phyloP scores from a whole-genome alignment of 2,888 invertebrate species.

The Agapostemon virescens region DNA sequence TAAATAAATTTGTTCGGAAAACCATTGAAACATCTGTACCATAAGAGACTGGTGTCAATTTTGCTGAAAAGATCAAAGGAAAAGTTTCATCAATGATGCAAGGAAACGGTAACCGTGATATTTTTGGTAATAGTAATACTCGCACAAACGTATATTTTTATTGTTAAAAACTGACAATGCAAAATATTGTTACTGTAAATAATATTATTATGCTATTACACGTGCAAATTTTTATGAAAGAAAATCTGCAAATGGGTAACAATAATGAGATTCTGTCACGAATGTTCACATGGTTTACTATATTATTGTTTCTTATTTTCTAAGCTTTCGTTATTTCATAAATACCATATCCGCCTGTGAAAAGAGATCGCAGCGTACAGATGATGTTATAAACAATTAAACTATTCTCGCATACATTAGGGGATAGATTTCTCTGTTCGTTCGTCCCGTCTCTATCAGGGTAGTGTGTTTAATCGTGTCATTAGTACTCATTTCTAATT shows the following conservation, averaged over 20 bases:
- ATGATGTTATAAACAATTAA: background rate
- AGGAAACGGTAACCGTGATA: no score
- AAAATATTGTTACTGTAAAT: no score
- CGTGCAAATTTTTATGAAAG: background rate
- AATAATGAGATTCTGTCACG: background rate
- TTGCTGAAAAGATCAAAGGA: no score
- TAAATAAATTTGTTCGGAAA: no score
- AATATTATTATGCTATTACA: background rate
- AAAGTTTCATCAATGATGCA: no score
- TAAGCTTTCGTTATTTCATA: background rate
- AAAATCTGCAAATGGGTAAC: background rate
- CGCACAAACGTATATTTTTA: no score
- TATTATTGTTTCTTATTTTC: background rate
- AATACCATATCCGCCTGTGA: background rate
- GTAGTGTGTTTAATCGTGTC: background rate
- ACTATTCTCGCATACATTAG: background rate
- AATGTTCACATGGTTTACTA: background rate
- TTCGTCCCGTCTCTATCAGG: background rate
- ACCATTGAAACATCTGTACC: no score
- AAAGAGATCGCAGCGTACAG: background rate
- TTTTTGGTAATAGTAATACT: no score
- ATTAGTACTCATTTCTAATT: conserved; percentile 2
- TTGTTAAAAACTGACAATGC: no score
- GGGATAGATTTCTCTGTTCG: background rate
- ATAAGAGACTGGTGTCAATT: no score